These are phyloP conservation scores for Bombyx mori DNA, from an alignment of 1,140 invertebrate species.

Conservation along the genomic window ASM3026992v2 NC_085112.1:2501001-2501500, in stretches of 20 bases:
- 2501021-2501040: constrained; percentile 54
- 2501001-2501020: constrained; percentile 53
- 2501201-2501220: constrained; percentile 23
- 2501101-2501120: constrained; percentile 31
- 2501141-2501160: constrained; percentile 42
- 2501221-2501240: not conserved
- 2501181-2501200: constrained; percentile 42
- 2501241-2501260: not conserved
- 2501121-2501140: constrained; percentile 39
- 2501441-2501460: too few relatives aligned
- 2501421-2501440: too few relatives aligned
- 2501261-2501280: not conserved
- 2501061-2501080: constrained; percentile 48
- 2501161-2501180: constrained; percentile 32
- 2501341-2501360: too few relatives aligned
- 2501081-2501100: constrained; percentile 25
- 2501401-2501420: too few relatives aligned
- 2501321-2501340: too few relatives aligned
- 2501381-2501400: too few relatives aligned
- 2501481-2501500: too few relatives aligned
- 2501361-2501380: too few relatives aligned
- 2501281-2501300: too few relatives aligned
- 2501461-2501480: too few relatives aligned
- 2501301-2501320: too few relatives aligned
- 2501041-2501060: constrained; percentile 65